Evolutionary conservation across 2,113 vertebrate genomes (phyloP), one percentile per base, ranked within the genome.

Genomic region (Pao palembangensis): DNA sequence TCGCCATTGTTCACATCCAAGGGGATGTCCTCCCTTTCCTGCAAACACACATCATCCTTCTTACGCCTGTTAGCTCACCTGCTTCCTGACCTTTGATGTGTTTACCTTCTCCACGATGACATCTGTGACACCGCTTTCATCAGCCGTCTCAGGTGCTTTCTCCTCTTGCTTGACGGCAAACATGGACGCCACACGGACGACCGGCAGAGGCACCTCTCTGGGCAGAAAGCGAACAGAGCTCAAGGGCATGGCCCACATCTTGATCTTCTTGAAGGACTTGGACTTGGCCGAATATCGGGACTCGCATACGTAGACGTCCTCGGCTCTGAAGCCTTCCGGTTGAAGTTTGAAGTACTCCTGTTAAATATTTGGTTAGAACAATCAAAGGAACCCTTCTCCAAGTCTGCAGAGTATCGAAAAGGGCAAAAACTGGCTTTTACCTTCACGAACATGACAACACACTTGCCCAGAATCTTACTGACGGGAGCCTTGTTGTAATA

Each of bases 381-480:
- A 46, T 68, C 0, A 48, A 10, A 8, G 4, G 20, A 8, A 49
- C 1, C 6, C 2, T 18, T 11, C 8, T 18, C 8, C 4, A 18
- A 49, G n/a, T 18, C 25, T 28, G 25, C 25, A 6, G 25, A 28
- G 34, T 2, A 38, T 38, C 34, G 34, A 8, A 38, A 4, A 1
- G 2, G 2, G 21, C 1, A 23, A 14, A 56, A 52, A 19, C 25
- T 1, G 43, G 34, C 12, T 76, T 78, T 91, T 88, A 99, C 96
- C 95, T 99, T 99, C 55, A 99, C 97, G 91, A 99, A 99, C 97
- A 99, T 99, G 73, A 99, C 96, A 42, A 99, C 95, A 76, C 97
- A 99, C 91, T 99, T 99, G 58, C 97, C 95, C 76, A 99, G 87
- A 82, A 99, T 99, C 90, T 99, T 99, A 89, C 85, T 98, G 86